Evolutionary conservation across 2,888 invertebrate species (phyloP), one percentile per base, ranked within the genome.

Genomic region (Nomada lathburiana): DNA sequence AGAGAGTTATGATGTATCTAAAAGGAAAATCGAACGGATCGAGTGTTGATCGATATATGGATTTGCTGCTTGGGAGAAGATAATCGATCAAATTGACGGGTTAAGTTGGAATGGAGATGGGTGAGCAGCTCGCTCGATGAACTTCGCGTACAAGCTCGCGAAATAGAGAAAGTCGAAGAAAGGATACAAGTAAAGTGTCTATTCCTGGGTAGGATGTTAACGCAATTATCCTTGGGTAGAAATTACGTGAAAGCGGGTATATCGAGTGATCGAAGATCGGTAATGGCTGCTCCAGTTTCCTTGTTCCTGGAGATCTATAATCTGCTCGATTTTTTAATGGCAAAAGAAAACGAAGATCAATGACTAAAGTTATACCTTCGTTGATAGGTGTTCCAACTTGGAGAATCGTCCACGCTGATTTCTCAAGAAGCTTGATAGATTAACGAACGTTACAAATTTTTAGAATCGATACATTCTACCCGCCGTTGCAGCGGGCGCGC

Each of bases 381-480:
- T 36, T 36, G 36, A 7, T 36, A 7, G 36, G 7, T 0, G 7
- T 5, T 36, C 36, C 36, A 36, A 36, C 36, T 1, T 1, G 36
- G 36, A 36, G 36, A 7, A 36, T 36, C 36, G 9, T n/a, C 11
- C 16, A 67, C 53, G 47, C 47, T 13, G 47, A 47, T 52, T 20
- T 20, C 11, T 13, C 13, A 13, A 62, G 36, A 23, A 36, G 36
- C 36, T 20, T 0, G 5, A 20, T 9, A 13, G 10, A 69, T 47
- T 2, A 13, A 29, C 23, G 10, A 7, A n/a, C 3, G 1, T 10
- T 36, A 4, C 47, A 64, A 55, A 29, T 7, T 18, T 67, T 62
- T 44, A 67, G 44, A 60, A 76, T 59, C 76, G 84, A 77, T 74
- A 59, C n/a, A 29, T 16, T 65, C 68, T 73, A 68, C 64, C 80